phyloP scores from a whole-genome alignment of 2,113 vertebrate genomes.

The Apodemus sylvaticus region DNA sequence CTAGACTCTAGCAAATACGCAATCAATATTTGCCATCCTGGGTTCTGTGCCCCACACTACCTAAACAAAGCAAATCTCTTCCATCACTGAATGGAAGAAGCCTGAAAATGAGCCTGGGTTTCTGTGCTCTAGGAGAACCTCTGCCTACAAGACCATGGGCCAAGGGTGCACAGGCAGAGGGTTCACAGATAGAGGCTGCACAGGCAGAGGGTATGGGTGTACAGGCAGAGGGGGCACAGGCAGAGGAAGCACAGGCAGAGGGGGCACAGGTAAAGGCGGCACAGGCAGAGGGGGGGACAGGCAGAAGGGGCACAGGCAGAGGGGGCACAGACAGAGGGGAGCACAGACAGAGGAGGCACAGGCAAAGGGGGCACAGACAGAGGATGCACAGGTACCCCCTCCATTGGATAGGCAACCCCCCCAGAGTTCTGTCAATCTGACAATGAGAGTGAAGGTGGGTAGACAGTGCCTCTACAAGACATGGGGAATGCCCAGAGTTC shows the following conservation, averaged over 20 bases:
- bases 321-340: too few relatives aligned
- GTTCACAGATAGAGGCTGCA: too few relatives aligned
- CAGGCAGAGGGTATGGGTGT: too few relatives aligned
- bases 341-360: too few relatives aligned
- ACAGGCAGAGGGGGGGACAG: neutral
- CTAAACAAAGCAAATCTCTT: neutral
- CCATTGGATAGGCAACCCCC: neutral
- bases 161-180: neutral
- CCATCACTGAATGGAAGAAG: too few relatives aligned
- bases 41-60: neutral
- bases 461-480: neutral
- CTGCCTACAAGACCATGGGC: neutral
- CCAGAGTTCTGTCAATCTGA: neutral
- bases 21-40: too few relatives aligned
- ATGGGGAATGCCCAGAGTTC: neutral
- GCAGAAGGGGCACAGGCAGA: too few relatives aligned
- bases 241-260: too few relatives aligned
- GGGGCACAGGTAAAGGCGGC: too few relatives aligned
- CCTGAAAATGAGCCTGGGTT: rapidly evolving
- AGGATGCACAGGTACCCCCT: rapidly evolving
- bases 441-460: neutral
- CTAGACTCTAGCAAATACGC: neutral
- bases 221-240: too few relatives aligned
- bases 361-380: too few relatives aligned
- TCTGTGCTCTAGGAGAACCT: neutral